Conservation (phyloP, 2,797 vertebrate species). For the Silurus aristotelis region DNA sequence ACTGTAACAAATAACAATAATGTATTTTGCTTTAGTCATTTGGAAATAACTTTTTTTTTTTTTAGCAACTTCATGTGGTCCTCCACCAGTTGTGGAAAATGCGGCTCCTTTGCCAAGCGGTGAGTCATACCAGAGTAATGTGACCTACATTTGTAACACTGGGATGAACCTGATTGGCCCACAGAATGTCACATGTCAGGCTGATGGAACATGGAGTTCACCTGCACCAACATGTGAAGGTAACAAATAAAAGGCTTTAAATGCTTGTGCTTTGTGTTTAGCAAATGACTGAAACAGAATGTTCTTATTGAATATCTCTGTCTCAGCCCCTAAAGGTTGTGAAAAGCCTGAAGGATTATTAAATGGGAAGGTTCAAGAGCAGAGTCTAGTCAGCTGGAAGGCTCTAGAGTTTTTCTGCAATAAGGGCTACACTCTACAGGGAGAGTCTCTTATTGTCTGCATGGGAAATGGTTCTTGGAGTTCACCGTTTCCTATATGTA, state of each 20-base stretch:
- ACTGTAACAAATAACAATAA: neutral
- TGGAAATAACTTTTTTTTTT: neutral
- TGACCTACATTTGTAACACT: slow-evolving; percentile 75
- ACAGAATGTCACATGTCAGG: slow-evolving; percentile 78
- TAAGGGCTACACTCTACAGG: slow-evolving; percentile 84
- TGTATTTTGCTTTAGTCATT: neutral
- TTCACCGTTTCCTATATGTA: slow-evolving; percentile 82
- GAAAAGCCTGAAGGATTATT: slow-evolving; percentile 71
- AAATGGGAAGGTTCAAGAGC: slow-evolving; percentile 80
- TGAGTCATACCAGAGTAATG: slow-evolving; percentile 69
- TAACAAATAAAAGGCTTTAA: slow-evolving; percentile 36
- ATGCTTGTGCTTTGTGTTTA: neutral
- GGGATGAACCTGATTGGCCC: slow-evolving; percentile 78
- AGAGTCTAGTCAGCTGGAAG: slow-evolving; percentile 77
- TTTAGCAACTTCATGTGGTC: slow-evolving; percentile 76
- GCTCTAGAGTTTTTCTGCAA: slow-evolving; percentile 83
- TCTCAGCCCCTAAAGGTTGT: slow-evolving; percentile 76
- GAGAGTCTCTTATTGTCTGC: slow-evolving; percentile 79
- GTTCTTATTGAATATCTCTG: slow-evolving; percentile 8
- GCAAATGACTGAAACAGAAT: neutral
- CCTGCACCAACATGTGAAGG: slow-evolving; percentile 85
- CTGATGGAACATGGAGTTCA: slow-evolving; percentile 84
- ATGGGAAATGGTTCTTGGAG: slow-evolving; percentile 83
- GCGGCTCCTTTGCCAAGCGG: slow-evolving; percentile 69
- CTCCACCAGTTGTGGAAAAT: slow-evolving; percentile 75